Evolutionary conservation across 2,888 invertebrate genomes (phyloP).

Genomic region (Drosophila borealis): DNA sequence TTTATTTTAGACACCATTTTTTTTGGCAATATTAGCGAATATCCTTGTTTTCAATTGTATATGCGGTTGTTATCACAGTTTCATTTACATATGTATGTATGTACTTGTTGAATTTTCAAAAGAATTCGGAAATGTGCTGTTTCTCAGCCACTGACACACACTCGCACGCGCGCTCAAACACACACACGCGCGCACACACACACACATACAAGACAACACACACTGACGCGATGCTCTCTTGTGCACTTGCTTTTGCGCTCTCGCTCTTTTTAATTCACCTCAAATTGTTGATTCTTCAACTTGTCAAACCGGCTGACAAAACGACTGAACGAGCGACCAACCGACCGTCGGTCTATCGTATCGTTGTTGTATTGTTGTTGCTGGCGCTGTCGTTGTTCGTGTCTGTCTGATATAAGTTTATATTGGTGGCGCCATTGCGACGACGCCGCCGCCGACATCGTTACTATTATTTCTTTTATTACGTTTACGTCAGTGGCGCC

Average conservation of each 20-base stretch:
- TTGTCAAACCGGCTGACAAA: constrained; percentile 81
- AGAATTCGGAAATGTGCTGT: constrained; percentile 63
- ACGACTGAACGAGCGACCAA: constrained; percentile 58
- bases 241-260: constrained; percentile 56
- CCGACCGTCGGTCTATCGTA: constrained; percentile 60
- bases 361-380: constrained; percentile 45
- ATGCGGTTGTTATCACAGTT: constrained; percentile 25
- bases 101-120: constrained; percentile 59
- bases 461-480: constrained; percentile 85
- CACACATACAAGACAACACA: neutral
- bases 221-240: constrained; percentile 34
- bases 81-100: constrained; percentile 25
- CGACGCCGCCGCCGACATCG: constrained; percentile 80
- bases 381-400: constrained; percentile 56
- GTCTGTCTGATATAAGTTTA: constrained; percentile 81
- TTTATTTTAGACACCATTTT: neutral
- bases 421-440: constrained; percentile 84
- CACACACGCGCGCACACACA: neutral
- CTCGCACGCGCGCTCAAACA: constrained; percentile 2
- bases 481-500: constrained; percentile 85
- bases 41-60: constrained; percentile 37
- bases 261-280: constrained; percentile 64
- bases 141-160: constrained; percentile 31
- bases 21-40: constrained; percentile 6
- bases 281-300: constrained; percentile 81